A percentile compares a stretch with the other conserved stretches of the same genome.
Conservation (phyloP, 2,888 invertebrate species). For the Acheta domesticus region DNA sequence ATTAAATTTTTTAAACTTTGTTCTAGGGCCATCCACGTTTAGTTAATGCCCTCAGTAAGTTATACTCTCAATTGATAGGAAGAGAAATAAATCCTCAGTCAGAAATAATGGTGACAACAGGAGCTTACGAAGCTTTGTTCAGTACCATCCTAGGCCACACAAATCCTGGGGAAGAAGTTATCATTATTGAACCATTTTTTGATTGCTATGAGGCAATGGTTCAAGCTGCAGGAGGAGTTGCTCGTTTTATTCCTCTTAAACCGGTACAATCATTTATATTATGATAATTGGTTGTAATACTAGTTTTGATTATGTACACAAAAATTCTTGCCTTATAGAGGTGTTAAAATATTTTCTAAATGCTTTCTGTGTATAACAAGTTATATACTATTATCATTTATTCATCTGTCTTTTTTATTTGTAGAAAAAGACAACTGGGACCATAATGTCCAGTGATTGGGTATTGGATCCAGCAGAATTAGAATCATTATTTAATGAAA, state of each 20-base stretch:
- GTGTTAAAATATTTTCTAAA: no score
- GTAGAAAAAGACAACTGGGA: constrained; percentile 52
- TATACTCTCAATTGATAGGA: constrained; percentile 77
- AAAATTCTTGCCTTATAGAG: no score
- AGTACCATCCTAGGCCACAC: constrained; percentile 82
- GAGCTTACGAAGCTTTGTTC: constrained; percentile 94
- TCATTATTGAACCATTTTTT: constrained; percentile 97
- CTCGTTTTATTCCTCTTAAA: constrained; percentile 82
- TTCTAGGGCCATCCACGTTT: constrained; percentile 86
- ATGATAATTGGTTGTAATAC: background rate
- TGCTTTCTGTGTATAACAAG: no score
- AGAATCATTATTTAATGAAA: constrained; percentile 71
- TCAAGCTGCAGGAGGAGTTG: constrained; percentile 77
- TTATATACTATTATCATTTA: background rate
- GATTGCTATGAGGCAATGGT: constrained; percentile 98
- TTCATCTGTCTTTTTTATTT: constrained; percentile 23
- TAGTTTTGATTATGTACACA: no score
- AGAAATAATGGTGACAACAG: constrained; percentile 84
- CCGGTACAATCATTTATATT: constrained; percentile 57
- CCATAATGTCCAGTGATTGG: constrained; percentile 79
- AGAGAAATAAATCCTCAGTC: constrained; percentile 76
- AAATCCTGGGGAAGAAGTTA: constrained; percentile 83
- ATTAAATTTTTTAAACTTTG: background rate
- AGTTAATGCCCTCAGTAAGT: constrained; percentile 74
- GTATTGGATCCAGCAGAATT: constrained; percentile 79